Evolutionary conservation across 2,888 invertebrate genomes (phyloP).

Genomic region (Polymixis flavicincta): DNA sequence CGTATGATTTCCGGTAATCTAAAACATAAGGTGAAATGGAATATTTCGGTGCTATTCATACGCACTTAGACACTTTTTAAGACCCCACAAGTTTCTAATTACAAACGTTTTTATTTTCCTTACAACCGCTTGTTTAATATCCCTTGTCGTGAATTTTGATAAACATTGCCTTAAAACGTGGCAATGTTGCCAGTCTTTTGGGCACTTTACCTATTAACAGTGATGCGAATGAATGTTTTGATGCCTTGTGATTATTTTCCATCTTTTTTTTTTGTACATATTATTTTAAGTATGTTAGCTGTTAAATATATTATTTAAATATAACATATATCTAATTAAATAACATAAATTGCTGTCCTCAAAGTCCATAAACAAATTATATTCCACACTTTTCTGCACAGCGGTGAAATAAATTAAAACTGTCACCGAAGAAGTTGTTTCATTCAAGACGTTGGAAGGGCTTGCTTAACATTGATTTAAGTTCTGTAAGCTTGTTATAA

Average conservation of each 20-base stretch:
- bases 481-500: constrained; percentile 24
- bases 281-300: background rate
- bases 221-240: background rate
- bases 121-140: no score
- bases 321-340: background rate
- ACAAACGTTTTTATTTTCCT: background rate
- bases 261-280: background rate
- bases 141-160: background rate
- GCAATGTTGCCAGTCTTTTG: background rate
- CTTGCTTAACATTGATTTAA: constrained; percentile 37
- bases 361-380: background rate
- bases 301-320: background rate
- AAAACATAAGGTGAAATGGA: background rate
- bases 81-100: background rate
- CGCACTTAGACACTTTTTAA: no score
- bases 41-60: background rate
- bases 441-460: constrained; percentile 17
- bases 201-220: background rate
- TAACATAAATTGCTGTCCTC: background rate
- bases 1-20: background rate
- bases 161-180: background rate
- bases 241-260: background rate
- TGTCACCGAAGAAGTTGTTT: constrained; percentile 30
- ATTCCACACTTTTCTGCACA: background rate
- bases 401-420: constrained; percentile 35